These are phyloP conservation scores for Pseudomyrmex pallidus DNA, from an alignment of 1,140 invertebrate genomes.

Conservation along the genomic window DNA sequence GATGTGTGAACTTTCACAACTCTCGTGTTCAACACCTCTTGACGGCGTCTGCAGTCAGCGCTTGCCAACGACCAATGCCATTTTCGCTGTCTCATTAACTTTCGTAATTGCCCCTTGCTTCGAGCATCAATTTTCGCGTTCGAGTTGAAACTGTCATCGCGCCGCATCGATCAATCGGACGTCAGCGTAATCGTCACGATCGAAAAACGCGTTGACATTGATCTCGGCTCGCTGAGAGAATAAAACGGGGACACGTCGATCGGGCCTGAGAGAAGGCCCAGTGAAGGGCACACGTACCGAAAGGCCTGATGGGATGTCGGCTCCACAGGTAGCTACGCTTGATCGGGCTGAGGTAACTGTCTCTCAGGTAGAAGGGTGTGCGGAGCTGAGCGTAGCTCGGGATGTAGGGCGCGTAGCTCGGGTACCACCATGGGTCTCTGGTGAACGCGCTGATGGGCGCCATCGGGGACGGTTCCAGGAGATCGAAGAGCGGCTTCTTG, in stretches of 20 bases:
- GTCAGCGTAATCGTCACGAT: not conserved
- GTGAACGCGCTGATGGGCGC: slow-evolving; percentile 91
- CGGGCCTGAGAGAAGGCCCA: not conserved
- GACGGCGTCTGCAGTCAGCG: slow-evolving; percentile 20
- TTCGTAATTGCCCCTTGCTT: not conserved
- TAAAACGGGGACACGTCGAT: not conserved
- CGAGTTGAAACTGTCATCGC: not conserved
- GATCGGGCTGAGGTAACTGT: slow-evolving; percentile 94
- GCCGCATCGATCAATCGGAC: not conserved
- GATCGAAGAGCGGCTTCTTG: slow-evolving; percentile 89
- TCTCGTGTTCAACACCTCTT: slow-evolving; percentile 19
- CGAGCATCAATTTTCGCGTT: not conserved
- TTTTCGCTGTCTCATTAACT: not conserved
- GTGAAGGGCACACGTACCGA: slow-evolving; percentile 87
- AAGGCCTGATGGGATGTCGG: slow-evolving; percentile 94
- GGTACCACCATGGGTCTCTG: slow-evolving; percentile 94
- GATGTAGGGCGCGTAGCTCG: slow-evolving; percentile 90
- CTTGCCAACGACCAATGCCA: slow-evolving; percentile 43
- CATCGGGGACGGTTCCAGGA: slow-evolving; percentile 91
- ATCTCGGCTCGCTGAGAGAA: not conserved
- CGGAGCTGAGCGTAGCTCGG: slow-evolving; percentile 87
- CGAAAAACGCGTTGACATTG: slow-evolving; percentile 14
- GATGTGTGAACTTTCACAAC: not conserved
- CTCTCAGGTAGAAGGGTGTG: slow-evolving; percentile 92
- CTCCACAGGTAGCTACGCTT: slow-evolving; percentile 95